Conservation (phyloP, 2,888 invertebrate genomes). For the Mythimna lalbum region DNA sequence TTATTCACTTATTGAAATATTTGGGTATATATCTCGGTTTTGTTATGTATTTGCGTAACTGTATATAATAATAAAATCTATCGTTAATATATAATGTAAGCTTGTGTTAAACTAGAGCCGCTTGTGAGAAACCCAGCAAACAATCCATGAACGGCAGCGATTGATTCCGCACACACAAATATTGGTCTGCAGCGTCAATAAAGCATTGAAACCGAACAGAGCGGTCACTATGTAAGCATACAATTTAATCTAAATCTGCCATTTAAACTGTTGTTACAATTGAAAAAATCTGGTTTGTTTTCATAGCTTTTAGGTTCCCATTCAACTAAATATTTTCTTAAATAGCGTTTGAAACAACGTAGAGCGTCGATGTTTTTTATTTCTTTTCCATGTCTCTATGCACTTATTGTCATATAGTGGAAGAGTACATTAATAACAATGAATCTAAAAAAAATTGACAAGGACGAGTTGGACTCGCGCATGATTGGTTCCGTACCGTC, state of each 20-base stretch:
- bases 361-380: no score
- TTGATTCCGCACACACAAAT: constrained; percentile 52
- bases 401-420: no score
- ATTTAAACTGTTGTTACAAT: constrained; percentile 14
- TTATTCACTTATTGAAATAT: no score
- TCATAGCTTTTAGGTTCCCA: not conserved
- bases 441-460: no score
- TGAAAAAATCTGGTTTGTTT: constrained; percentile 3
- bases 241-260: constrained; percentile 22
- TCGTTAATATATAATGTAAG: not conserved
- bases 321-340: constrained; percentile 4
- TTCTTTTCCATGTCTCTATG: no score
- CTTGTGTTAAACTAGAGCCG: not conserved
- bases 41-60: no score
- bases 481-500: no score
- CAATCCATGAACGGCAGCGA: constrained; percentile 26
- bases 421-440: no score
- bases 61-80: not conserved
- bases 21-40: no score
- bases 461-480: no score
- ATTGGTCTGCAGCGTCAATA: constrained; percentile 41
- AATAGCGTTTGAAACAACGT: no score
- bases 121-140: constrained; percentile 19
- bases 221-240: constrained; percentile 22
- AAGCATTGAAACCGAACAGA: constrained; percentile 21